These are phyloP conservation scores for Setipinna tenuifilis DNA, from an alignment of 2,797 vertebrate species.

Conservation along the genomic window DNA sequence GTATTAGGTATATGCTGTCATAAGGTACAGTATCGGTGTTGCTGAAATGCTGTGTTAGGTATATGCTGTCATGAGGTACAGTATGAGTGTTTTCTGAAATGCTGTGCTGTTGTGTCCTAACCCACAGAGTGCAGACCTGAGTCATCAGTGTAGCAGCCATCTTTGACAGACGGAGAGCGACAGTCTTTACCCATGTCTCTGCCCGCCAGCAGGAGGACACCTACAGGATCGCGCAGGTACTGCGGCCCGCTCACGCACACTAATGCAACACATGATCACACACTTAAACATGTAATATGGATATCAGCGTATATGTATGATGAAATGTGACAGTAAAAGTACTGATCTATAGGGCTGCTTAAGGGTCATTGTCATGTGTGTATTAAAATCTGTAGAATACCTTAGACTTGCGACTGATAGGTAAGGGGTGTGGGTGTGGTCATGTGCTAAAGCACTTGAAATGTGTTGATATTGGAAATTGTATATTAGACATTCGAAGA, in stretches of 20 bases:
- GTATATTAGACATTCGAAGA: too few species aligned
- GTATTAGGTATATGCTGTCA: too few species aligned
- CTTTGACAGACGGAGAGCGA: conserved; percentile 56
- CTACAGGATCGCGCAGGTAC: conserved; percentile 77
- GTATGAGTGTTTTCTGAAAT: background rate
- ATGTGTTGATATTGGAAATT: too few species aligned
- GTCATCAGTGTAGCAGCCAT: conserved; percentile 51
- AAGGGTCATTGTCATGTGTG: background rate
- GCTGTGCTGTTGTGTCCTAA: conserved; percentile 28
- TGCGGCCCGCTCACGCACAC: background rate
- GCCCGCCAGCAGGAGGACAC: conserved; percentile 68
- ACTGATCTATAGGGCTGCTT: background rate
- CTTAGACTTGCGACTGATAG: background rate
- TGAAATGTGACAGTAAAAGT: background rate
- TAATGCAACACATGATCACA: background rate
- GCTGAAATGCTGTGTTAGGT: too few species aligned
- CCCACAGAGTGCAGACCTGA: conserved; percentile 57
- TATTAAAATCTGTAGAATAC: background rate
- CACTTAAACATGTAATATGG: background rate
- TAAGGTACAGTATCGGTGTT: too few species aligned
- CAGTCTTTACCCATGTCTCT: conserved; percentile 70
- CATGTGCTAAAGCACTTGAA: too few species aligned
- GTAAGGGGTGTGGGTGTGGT: too few species aligned
- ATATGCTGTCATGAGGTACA: too few species aligned
- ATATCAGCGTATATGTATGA: too few species aligned